phyloP scores from a whole-genome alignment of 2,797 vertebrate species.

The Ficedula albicollis region DNA sequence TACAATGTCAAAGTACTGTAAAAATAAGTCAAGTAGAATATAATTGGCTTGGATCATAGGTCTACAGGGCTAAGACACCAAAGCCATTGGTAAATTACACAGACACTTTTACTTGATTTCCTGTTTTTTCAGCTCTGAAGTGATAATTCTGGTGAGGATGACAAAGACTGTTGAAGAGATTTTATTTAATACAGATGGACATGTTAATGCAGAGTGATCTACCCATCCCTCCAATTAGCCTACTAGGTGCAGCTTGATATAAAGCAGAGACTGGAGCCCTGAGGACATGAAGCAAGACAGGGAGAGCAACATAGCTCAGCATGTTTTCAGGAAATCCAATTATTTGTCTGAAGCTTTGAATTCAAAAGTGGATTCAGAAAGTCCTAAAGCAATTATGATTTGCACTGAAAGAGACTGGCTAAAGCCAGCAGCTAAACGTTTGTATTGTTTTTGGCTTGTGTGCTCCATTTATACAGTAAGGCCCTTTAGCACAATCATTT shows the following conservation, averaged over 20 bases:
- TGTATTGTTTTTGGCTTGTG: conserved; percentile 74
- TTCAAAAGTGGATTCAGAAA: conserved; percentile 84
- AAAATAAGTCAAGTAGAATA: conserved; percentile 69
- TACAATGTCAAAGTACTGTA: conserved; percentile 64
- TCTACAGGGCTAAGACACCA: conserved; percentile 20
- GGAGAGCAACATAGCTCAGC: conserved; percentile 85
- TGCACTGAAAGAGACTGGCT: conserved; percentile 69
- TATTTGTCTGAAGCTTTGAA: conserved; percentile 87
- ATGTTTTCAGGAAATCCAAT: conserved; percentile 89
- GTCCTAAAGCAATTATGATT: conserved; percentile 87
- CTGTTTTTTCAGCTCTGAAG: conserved; percentile 61
- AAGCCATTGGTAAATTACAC: conserved; percentile 45
- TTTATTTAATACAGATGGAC: conserved; percentile 75
- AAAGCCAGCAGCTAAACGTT: conserved; percentile 74
- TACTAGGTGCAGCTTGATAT: conserved; percentile 74
- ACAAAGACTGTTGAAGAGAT: conserved; percentile 54
- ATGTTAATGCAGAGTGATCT: conserved; percentile 73
- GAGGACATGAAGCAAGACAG: conserved; percentile 80
- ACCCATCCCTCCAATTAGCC: conserved; percentile 68
- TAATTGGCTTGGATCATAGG: conserved; percentile 72
- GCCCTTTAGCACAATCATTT: conserved; percentile 54
- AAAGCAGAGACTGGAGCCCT: conserved; percentile 75
- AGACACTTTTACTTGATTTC: conserved; percentile 58
- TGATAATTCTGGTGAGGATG: conserved; percentile 66
- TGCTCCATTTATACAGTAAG: conserved; percentile 40